Percentiles rank a stretch among this genome's conserved stretches.
These are phyloP conservation scores for Clusia tigrina DNA, from an alignment of 2,888 invertebrate species.

Conservation along the genomic window DNA sequence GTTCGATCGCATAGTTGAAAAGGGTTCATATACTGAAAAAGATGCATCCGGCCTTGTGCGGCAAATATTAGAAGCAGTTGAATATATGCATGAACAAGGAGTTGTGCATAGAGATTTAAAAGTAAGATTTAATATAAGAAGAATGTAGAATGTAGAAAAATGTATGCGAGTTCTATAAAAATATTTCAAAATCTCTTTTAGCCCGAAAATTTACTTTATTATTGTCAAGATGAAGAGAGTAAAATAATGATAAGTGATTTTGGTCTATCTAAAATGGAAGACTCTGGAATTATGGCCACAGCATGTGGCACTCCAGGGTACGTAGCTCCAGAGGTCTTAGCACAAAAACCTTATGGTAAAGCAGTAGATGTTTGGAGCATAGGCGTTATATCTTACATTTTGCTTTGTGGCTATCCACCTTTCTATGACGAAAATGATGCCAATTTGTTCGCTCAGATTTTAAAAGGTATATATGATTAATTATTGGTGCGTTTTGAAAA, in stretches of 20 bases:
- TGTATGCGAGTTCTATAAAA: constrained; percentile 1
- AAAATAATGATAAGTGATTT: constrained; percentile 99
- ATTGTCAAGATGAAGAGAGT: constrained; percentile 96
- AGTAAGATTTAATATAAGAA: constrained; percentile 64
- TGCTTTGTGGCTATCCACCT: constrained; percentile 98
- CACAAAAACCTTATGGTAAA: constrained; percentile 99
- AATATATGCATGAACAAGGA: constrained; percentile 99
- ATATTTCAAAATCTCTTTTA: constrained; percentile 31
- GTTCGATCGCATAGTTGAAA: constrained; percentile 98
- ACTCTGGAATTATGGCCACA: constrained; percentile 99
- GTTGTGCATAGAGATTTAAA: constrained; percentile 98
- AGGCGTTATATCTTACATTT: constrained; percentile 99
- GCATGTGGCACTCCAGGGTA: constrained; percentile 99
- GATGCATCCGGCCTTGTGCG: constrained; percentile 96
- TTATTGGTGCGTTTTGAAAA: background rate
- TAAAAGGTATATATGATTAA: too few relatives aligned
- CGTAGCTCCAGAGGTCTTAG: constrained; percentile 97
- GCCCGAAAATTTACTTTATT: constrained; percentile 94
- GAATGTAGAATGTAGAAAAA: constrained; percentile 58
- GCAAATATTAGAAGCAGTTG: constrained; percentile 97
- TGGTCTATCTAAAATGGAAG: constrained; percentile 99
- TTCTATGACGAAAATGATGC: constrained; percentile 99
- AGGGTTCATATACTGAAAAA: constrained; percentile 99
- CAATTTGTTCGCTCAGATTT: constrained; percentile 98
- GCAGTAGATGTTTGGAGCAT: constrained; percentile 99